Evolutionary conservation across 1,140 invertebrate genomes (phyloP).

Genomic region (Coelopa frigida): DNA sequence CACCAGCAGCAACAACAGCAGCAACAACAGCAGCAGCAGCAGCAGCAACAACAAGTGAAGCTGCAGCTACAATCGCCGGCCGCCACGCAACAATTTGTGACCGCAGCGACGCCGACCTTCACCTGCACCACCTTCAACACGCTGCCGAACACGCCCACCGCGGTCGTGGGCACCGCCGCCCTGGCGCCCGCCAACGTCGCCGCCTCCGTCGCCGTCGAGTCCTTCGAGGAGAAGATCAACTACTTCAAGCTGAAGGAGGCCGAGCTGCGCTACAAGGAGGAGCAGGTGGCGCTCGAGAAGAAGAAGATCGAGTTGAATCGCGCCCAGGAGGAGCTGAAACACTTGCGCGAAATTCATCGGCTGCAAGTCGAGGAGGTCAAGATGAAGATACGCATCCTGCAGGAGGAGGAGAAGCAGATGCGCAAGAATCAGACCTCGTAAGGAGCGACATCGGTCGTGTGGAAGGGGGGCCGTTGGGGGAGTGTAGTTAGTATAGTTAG

Average conservation of each 20-base stretch:
- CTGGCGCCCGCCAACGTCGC: not conserved
- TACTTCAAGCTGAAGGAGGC: slow-evolving; percentile 39
- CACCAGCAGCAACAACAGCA: slow-evolving; percentile 33
- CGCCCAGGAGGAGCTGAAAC: slow-evolving; percentile 38
- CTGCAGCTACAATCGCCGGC: slow-evolving; percentile 11
- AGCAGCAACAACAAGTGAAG: slow-evolving; percentile 22
- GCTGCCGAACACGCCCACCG: slow-evolving; percentile 18
- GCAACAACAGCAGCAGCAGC: slow-evolving; percentile 24
- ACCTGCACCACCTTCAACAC: slow-evolving; percentile 30
- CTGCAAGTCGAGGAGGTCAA: slow-evolving; percentile 38
- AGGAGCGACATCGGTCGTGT: too few relatives aligned
- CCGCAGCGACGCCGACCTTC: slow-evolving; percentile 34
- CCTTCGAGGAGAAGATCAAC: slow-evolving; percentile 39
- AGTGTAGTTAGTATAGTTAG: too few relatives aligned
- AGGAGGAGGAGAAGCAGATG: slow-evolving; percentile 40
- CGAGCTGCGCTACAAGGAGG: slow-evolving; percentile 38
- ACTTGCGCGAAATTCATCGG: slow-evolving; percentile 37
- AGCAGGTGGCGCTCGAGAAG: slow-evolving; percentile 32
- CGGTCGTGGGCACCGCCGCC: not conserved
- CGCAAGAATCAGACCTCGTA: slow-evolving; percentile 15
- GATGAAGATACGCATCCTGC: slow-evolving; percentile 41
- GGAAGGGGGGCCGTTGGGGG: too few relatives aligned
- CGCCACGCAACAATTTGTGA: slow-evolving; percentile 16
- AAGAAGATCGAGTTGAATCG: slow-evolving; percentile 38
- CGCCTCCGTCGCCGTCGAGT: slow-evolving; percentile 16